These are phyloP conservation scores for Scaptomyza tumidula DNA, from an alignment of 2,888 invertebrate genomes.

Conservation along the genomic window DNA sequence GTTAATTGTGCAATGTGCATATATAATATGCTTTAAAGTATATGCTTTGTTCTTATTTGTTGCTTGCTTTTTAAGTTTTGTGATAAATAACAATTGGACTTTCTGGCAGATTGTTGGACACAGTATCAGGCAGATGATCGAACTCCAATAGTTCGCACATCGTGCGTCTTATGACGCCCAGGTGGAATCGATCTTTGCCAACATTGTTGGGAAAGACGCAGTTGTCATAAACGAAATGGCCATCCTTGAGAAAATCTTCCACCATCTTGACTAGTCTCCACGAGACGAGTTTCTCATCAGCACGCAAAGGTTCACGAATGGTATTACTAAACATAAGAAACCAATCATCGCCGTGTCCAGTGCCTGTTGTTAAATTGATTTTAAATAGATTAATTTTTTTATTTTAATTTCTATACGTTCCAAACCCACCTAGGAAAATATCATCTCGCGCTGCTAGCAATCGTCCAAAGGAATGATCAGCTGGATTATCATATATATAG, in stretches of 20 bases:
- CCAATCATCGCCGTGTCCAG: slow-evolving; percentile 76
- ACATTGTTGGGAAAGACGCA: slow-evolving; percentile 69
- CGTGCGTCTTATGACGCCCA: not conserved
- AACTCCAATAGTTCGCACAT: slow-evolving; percentile 20
- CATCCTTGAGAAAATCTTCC: slow-evolving; percentile 54
- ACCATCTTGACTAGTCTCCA: slow-evolving; percentile 72
- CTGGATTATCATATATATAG: slow-evolving; percentile 86
- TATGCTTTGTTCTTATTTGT: not conserved
- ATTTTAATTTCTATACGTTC: slow-evolving; percentile 78
- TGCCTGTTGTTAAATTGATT: slow-evolving; percentile 40
- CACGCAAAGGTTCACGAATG: slow-evolving; percentile 12
- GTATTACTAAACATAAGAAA: not conserved
- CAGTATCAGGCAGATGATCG: not conserved
- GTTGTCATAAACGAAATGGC: slow-evolving; percentile 53
- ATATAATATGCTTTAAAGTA: not conserved
- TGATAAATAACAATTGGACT: not conserved
- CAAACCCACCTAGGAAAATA: slow-evolving; percentile 81
- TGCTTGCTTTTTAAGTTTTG: not conserved
- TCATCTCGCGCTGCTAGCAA: slow-evolving; percentile 83
- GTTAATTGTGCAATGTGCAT: too few species aligned
- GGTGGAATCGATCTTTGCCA: slow-evolving; percentile 42
- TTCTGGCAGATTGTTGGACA: not conserved
- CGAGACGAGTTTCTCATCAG: slow-evolving; percentile 56
- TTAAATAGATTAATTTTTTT: not conserved
- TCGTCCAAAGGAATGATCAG: not conserved